Percentiles rank a stretch among this genome's conserved stretches.
Conservation (phyloP, 2,888 invertebrate genomes). For the Perizoma affinitatum region DNA sequence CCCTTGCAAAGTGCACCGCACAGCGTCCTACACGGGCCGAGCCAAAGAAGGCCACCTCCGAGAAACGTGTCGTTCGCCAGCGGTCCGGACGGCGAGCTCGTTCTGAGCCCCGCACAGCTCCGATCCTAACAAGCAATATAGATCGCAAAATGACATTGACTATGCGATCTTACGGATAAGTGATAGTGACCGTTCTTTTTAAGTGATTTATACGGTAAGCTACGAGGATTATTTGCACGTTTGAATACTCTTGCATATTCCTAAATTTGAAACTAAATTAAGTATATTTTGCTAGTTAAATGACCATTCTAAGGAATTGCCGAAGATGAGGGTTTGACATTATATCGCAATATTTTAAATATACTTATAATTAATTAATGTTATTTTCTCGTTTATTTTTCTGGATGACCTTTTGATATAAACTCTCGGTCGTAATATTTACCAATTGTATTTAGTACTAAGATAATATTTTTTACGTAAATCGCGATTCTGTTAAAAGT, state of each 20-base stretch:
- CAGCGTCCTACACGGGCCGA: constrained; percentile 32
- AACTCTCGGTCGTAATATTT: too few relatives aligned
- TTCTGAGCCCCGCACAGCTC: constrained; percentile 86
- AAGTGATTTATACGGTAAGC: constrained; percentile 65
- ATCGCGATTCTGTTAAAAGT: background rate
- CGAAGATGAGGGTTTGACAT: constrained; percentile 36
- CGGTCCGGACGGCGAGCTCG: constrained; percentile 82
- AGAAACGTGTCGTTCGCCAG: constrained; percentile 82
- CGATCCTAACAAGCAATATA: constrained; percentile 81
- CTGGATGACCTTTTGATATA: too few relatives aligned
- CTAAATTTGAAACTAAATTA: constrained; percentile 59
- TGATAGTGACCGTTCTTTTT: constrained; percentile 62
- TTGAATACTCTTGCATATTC: constrained; percentile 69
- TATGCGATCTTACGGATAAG: constrained; percentile 56
- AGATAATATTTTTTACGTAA: too few relatives aligned
- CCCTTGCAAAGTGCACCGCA: constrained; percentile 42
- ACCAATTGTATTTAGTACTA: too few relatives aligned
- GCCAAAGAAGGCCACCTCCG: constrained; percentile 61
- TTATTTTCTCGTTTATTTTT: too few relatives aligned
- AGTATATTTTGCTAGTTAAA: constrained; percentile 61
- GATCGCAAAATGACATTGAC: constrained; percentile 64
- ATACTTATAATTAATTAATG: too few relatives aligned
- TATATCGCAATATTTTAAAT: constrained; percentile 28
- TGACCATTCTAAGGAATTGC: constrained; percentile 44
- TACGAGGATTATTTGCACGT: constrained; percentile 75